phyloP scores from a whole-genome alignment of 2,797 vertebrate species.

The Danio choprae region DNA sequence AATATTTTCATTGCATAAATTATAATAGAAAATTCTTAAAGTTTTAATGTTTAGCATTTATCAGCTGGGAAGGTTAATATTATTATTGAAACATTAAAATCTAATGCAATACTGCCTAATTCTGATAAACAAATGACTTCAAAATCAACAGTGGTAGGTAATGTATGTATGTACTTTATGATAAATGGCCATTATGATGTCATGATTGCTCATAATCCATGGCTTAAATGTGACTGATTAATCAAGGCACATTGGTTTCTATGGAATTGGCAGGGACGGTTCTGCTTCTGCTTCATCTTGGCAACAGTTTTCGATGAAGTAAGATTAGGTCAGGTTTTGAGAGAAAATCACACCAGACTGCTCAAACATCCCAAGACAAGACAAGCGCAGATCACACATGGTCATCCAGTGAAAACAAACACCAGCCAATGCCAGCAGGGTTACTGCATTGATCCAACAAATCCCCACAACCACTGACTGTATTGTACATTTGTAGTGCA shows the following conservation, averaged over 20 bases:
- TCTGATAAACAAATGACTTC: no score
- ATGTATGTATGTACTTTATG: no score
- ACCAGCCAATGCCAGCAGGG: not conserved
- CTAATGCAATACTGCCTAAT: no score
- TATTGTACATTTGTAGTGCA: not conserved
- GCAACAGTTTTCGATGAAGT: not conserved
- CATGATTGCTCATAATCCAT: not conserved
- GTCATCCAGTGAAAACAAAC: constrained; percentile 6
- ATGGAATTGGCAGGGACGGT: not conserved
- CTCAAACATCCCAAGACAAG: constrained; percentile 23
- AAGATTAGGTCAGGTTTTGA: constrained; percentile 22
- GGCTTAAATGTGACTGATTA: not conserved
- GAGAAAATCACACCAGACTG: constrained; percentile 27
- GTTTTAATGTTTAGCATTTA: no score
- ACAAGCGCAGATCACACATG: not conserved
- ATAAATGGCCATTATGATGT: not conserved
- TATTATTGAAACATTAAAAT: no score
- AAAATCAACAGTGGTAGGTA: not conserved
- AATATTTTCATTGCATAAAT: no score
- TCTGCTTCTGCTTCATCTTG: constrained; percentile 7
- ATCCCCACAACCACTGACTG: not conserved
- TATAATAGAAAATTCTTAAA: no score
- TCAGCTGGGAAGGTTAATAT: no score
- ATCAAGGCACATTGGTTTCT: not conserved
- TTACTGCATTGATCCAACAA: not conserved